Percentiles rank a stretch among this genome's conserved stretches.
These are phyloP conservation scores for Hormaphis cornu DNA, from an alignment of 1,140 invertebrate genomes.

Conservation along the genomic window DNA sequence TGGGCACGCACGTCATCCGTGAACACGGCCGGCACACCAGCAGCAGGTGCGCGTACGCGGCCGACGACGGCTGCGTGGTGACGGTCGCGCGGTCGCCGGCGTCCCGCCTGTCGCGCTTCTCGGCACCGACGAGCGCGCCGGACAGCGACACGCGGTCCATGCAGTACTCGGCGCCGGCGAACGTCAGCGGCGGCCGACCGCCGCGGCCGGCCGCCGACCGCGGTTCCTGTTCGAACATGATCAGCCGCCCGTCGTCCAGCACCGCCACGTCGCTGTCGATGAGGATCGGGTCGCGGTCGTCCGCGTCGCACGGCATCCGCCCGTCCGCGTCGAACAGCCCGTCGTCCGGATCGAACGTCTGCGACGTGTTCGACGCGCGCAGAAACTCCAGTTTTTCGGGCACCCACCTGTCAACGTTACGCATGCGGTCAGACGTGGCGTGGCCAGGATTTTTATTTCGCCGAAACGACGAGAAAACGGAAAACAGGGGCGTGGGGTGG, in stretches of 20 bases:
- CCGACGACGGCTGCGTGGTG: not conserved
- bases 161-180: constrained; percentile 8
- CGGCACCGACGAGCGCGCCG: not conserved
- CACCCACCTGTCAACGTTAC: constrained; percentile 25
- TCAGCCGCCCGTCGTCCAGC: constrained; percentile 6
- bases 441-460: not conserved
- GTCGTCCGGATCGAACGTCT: not conserved
- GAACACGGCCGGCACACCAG: constrained; percentile 28
- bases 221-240: not conserved
- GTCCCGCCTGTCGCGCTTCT: too few species aligned
- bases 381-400: not conserved
- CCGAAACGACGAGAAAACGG: too few species aligned
- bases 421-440: not conserved
- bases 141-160: constrained; percentile 27
- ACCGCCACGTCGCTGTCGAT: constrained; percentile 17
- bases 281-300: not conserved
- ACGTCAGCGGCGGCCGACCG: not conserved
- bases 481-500: too few species aligned
- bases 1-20: constrained; percentile 20
- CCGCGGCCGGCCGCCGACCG: not conserved
- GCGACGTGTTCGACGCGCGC: not conserved
- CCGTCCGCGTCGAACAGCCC: not conserved
- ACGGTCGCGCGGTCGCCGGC: not conserved
- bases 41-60: not conserved
- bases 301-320: not conserved